A percentile compares a stretch with the other conserved stretches of the same genome.
Evolutionary conservation across 1,140 invertebrate genomes (phyloP).

Genomic region (Saxidomus purpurata): DNA sequence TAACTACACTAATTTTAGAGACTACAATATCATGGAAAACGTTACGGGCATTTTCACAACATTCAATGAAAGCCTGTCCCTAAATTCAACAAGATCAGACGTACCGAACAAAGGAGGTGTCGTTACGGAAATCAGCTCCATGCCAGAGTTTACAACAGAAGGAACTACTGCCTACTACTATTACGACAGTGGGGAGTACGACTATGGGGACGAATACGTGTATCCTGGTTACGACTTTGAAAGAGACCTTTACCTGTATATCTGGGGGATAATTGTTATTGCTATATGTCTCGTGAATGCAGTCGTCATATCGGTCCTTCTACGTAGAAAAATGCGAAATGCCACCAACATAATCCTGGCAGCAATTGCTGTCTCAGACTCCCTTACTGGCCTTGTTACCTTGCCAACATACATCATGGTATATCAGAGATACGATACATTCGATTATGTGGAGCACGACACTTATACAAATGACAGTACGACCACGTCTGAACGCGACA

Average conservation of each 20-base stretch:
- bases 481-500: background rate
- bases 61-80: too few relatives aligned
- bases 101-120: too few relatives aligned
- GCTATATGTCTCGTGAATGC: background rate
- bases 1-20: too few relatives aligned
- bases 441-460: background rate
- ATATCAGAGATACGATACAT: background rate
- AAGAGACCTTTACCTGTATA: slow-evolving; percentile 18
- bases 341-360: slow-evolving; percentile 44
- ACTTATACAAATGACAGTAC: background rate
- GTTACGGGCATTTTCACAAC: too few relatives aligned
- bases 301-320: slow-evolving; percentile 14
- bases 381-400: slow-evolving; percentile 49
- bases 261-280: slow-evolving; percentile 44
- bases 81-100: too few relatives aligned
- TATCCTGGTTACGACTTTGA: slow-evolving; percentile 43
- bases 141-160: background rate
- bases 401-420: slow-evolving; percentile 52
- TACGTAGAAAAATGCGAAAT: slow-evolving; percentile 44
- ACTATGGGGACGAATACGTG: background rate
- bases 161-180: background rate
- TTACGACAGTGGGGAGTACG: background rate
- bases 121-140: background rate
- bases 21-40: too few relatives aligned
- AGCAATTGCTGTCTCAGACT: slow-evolving; percentile 48